Percentiles rank a stretch among this genome's conserved stretches.
These are phyloP conservation scores for Rhamphomyia laevipes DNA, from an alignment of 2,888 invertebrate genomes.

Conservation along the genomic window DNA sequence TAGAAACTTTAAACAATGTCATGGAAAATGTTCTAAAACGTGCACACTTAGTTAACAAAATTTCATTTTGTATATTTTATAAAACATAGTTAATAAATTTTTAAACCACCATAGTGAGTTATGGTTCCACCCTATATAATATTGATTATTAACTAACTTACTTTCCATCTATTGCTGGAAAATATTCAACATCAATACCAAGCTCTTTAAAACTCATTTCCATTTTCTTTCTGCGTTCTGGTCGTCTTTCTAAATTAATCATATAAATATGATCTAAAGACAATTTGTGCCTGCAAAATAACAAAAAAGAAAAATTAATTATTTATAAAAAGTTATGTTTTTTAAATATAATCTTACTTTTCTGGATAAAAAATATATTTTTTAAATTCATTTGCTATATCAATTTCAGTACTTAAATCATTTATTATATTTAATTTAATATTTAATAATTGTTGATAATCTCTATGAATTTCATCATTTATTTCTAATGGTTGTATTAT, in stretches of 20 bases:
- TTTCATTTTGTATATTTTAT: too few relatives aligned
- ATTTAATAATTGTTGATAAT: slow-evolving; percentile 60
- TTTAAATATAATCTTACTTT: slow-evolving; percentile 16
- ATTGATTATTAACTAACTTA: slow-evolving; percentile 36
- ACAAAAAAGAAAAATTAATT: not conserved
- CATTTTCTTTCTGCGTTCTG: slow-evolving; percentile 73
- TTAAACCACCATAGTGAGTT: too few relatives aligned
- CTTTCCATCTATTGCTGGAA: slow-evolving; percentile 87
- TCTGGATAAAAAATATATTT: slow-evolving; percentile 33
- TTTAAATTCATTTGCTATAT: slow-evolving; percentile 36
- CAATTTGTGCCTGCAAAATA: slow-evolving; percentile 44
- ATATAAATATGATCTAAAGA: slow-evolving; percentile 74
- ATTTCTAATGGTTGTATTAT: slow-evolving; percentile 69
- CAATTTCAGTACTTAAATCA: slow-evolving; percentile 39
- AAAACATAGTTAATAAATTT: too few relatives aligned
- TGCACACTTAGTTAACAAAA: too few relatives aligned
- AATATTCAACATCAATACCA: slow-evolving; percentile 60
- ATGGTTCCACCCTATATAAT: too few relatives aligned
- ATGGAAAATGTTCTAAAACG: too few relatives aligned
- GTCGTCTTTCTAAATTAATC: slow-evolving; percentile 80
- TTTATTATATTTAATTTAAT: slow-evolving; percentile 64
- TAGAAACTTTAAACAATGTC: too few relatives aligned
- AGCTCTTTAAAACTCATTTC: slow-evolving; percentile 62
- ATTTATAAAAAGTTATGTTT: not conserved
- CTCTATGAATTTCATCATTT: slow-evolving; percentile 48